Conservation (phyloP, 2,113 vertebrate species). For the Chlamydotis undulata region DNA sequence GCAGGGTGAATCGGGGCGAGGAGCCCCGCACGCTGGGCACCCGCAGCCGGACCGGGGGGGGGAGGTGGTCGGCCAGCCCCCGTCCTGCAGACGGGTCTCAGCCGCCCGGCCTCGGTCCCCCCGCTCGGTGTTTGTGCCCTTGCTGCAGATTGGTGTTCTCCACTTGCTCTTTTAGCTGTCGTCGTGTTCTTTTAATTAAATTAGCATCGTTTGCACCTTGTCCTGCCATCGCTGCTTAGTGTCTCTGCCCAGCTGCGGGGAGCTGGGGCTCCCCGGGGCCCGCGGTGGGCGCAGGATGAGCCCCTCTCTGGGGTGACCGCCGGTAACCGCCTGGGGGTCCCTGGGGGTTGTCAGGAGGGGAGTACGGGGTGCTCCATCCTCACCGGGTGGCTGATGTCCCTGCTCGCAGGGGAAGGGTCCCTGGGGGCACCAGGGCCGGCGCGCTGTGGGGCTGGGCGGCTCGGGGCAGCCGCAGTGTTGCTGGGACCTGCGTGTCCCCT, state of each 20-base stretch:
- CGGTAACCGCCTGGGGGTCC: background rate
- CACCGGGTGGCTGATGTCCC: rapidly evolving
- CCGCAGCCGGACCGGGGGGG: background rate
- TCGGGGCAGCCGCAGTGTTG: background rate
- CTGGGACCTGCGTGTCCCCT: background rate
- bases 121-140: rapidly evolving
- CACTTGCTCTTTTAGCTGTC: background rate
- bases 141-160: background rate
- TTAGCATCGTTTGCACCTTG: background rate
- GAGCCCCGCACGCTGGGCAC: background rate
- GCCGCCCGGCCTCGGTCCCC: background rate
- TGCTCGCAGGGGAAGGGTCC: background rate
- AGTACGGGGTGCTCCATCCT: background rate
- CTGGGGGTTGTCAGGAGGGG: background rate
- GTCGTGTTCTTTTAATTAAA: conserved; percentile 14
- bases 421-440: background rate
- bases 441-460: background rate
- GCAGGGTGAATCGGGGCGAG: background rate
- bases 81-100: background rate
- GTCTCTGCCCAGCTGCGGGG: background rate
- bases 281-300: background rate
- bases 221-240: background rate
- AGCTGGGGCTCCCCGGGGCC: background rate
- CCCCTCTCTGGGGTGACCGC: background rate
- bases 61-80: background rate